These are phyloP conservation scores for Fissipunctia ypsillon DNA, from an alignment of 2,888 invertebrate species.

Conservation along the genomic window DNA sequence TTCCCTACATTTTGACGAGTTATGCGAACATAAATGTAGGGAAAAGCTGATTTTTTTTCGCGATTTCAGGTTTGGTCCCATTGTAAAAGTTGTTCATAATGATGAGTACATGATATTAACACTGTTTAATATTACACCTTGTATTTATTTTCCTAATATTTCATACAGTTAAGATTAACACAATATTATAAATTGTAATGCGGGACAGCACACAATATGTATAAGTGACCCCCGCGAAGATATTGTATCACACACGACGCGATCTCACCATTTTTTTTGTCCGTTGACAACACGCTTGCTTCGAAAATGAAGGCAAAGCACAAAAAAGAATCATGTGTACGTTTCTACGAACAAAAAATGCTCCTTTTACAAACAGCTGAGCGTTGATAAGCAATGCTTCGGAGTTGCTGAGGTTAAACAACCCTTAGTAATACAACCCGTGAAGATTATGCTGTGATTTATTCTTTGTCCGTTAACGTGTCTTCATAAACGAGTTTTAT, in stretches of 20 bases:
- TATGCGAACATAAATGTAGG: no score
- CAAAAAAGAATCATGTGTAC: constrained; percentile 80
- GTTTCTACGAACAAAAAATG: constrained; percentile 72
- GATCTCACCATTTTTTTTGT: constrained; percentile 82
- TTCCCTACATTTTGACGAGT: no score
- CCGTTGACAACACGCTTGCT: constrained; percentile 72
- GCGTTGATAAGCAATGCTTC: constrained; percentile 71
- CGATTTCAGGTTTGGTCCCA: no score
- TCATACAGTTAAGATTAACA: constrained; percentile 40
- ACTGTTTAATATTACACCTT: not conserved
- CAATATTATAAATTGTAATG: constrained; percentile 52
- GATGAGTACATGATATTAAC: no score
- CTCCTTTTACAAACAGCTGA: constrained; percentile 85
- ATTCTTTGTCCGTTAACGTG: constrained; percentile 38
- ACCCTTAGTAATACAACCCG: constrained; percentile 58
- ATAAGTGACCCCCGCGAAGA: constrained; percentile 80
- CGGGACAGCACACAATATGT: constrained; percentile 63
- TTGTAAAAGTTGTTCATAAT: no score
- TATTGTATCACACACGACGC: constrained; percentile 81
- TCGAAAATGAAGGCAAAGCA: constrained; percentile 64
- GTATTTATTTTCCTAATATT: constrained; percentile 25
- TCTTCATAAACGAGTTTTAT: constrained; percentile 26
- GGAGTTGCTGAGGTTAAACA: constrained; percentile 35
- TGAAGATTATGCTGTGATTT: constrained; percentile 40
- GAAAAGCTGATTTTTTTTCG: no score